phyloP scores from a whole-genome alignment of 2,888 invertebrate species.

The Melikaiella ostensackeni region DNA sequence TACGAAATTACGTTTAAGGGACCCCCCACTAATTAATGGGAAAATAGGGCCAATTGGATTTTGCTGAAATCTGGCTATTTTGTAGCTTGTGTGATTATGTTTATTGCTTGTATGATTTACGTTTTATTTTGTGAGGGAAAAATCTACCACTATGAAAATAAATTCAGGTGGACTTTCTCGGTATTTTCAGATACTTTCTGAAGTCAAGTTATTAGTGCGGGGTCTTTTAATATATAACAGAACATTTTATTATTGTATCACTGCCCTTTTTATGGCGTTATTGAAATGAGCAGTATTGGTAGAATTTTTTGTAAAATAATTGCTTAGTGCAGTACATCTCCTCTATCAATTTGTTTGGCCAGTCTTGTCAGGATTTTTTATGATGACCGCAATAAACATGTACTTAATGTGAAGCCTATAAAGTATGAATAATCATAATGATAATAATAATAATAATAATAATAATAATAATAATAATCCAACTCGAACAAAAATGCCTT shows the following conservation, averaged over 20 bases:
- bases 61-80: not conserved
- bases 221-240: not conserved
- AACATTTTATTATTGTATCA: not conserved
- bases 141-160: too few species aligned
- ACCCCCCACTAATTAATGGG: not conserved
- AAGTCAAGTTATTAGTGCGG: not conserved
- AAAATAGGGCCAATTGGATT: not conserved
- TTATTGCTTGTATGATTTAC: too few species aligned
- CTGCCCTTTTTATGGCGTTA: not conserved
- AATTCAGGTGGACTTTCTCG: too few species aligned
- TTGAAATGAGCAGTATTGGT: not conserved
- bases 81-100: not conserved
- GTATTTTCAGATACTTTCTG: too few species aligned
- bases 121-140: too few species aligned
- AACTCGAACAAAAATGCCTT: too few species aligned
- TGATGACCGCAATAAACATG: not conserved
- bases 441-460: too few species aligned
- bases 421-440: too few species aligned
- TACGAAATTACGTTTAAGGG: not conserved
- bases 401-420: too few species aligned
- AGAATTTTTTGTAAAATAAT: not conserved
- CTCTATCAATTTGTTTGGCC: not conserved
- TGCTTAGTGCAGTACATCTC: not conserved
- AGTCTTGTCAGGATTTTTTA: not conserved
- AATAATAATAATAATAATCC: too few species aligned